Conservation (phyloP, 2,797 vertebrate genomes). For the Rhodeus uyekii region DNA sequence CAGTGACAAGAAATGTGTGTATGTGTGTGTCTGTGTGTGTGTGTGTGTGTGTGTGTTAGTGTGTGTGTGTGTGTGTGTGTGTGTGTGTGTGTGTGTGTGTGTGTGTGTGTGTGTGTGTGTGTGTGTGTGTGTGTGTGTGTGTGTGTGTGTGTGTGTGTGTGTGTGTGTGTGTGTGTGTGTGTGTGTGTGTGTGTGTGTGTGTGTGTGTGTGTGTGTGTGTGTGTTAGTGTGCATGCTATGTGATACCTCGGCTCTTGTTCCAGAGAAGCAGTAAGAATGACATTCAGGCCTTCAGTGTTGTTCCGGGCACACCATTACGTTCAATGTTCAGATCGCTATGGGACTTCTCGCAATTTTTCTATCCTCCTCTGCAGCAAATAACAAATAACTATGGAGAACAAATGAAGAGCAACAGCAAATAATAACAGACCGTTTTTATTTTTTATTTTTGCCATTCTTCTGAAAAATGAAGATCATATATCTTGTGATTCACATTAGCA, state of each 20-base stretch:
- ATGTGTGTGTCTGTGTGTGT: too few species aligned
- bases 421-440: background rate
- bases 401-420: background rate
- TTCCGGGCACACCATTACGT: slow-evolving; percentile 2
- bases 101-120: too few species aligned
- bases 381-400: background rate
- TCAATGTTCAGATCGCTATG: background rate
- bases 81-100: too few species aligned
- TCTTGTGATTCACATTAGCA: slow-evolving; percentile 71
- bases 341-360: slow-evolving; percentile 48
- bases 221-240: slow-evolving; percentile 57
- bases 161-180: background rate
- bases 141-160: background rate
- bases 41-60: too few species aligned
- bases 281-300: slow-evolving; percentile 46
- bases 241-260: slow-evolving; percentile 75
- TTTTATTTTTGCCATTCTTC: slow-evolving; percentile 55
- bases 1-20: background rate
- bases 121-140: background rate
- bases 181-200: background rate
- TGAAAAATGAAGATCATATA: slow-evolving; percentile 72
- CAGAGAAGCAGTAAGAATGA: slow-evolving; percentile 58
- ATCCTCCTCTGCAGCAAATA: background rate
- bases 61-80: background rate
- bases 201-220: slow-evolving; percentile 43